Evolutionary conservation across 2,113 vertebrate genomes (phyloP), one percentile per base, ranked within the genome.

Genomic region (Ellobius talpinus): DNA sequence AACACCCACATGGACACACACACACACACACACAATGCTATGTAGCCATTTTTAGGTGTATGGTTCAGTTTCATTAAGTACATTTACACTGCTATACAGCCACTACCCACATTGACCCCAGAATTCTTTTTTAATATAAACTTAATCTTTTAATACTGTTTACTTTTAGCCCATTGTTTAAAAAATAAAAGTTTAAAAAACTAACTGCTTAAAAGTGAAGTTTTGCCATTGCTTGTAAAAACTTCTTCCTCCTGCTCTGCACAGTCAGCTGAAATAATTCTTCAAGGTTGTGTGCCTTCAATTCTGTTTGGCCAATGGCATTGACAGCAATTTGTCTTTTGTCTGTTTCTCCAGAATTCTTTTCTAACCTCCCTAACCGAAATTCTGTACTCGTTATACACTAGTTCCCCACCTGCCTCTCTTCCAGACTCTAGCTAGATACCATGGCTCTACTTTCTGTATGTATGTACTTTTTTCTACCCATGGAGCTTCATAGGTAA

Each of bases 181-280:
- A 96, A 97, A 97, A 97, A 70, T 97, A 98, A 98, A 98, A 98
- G 84, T 97, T 91, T 91, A 78, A 77, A 58, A 14, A 26, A 29
- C 29, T 78, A 76, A 97, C 0, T 87, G 45, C 91, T 97, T 99
- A 99, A 97, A 99, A 99, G 98, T 99, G 99, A 77, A 99, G 99
- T 94, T 99, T 99, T 92, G 99, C 99, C 99, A 99, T 99, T 26
- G 99, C 99, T 98, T 99, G 99, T 76, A 99, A 99, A 98, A 99
- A 99, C 50, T 99, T 99, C 50, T 99, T 99, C 98, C 99, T 99
- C 39, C 99, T 99, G 79, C 99, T 99, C 97, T 99, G 99, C 0
- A 99, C 99, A 14, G 99, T 99, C 58, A 99, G 99, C 97, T 99
- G 99, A 92, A 99, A 97, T 26, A 99, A 99, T 66, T 99, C 99